Evolutionary conservation across 2,797 vertebrate species (phyloP).

Genomic region (Salmo trutta): DNA sequence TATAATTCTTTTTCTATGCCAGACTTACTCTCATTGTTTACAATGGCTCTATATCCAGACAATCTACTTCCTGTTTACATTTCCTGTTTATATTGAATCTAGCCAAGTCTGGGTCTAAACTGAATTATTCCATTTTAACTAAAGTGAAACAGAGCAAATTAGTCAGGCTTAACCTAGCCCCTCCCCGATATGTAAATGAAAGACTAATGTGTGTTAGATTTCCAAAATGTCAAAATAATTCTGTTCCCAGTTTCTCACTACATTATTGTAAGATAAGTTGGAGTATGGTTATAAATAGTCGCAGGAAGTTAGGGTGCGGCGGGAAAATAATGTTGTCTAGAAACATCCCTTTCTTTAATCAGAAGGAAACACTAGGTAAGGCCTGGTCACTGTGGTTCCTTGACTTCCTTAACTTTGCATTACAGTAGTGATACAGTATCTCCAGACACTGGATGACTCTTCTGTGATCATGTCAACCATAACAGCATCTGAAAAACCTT

Average conservation of each 20-base stretch:
- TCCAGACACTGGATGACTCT: background rate
- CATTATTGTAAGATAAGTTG: no score
- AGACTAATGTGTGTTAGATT: no score
- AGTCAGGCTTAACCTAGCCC: no score
- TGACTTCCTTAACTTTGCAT: background rate
- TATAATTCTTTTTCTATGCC: no score
- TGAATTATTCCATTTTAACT: no score
- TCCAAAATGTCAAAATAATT: background rate
- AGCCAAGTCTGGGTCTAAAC: no score
- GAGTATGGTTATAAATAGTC: background rate
- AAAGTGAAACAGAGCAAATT: no score
- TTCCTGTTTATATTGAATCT: background rate
- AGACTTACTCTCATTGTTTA: constrained; percentile 19
- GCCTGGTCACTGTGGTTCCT: background rate
- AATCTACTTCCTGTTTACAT: constrained; percentile 1
- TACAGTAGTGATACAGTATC: background rate
- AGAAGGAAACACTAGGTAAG: constrained; percentile 12
- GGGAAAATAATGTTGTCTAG: constrained; percentile 33
- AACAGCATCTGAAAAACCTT: background rate
- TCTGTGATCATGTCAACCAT: background rate
- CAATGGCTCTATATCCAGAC: constrained; percentile 5
- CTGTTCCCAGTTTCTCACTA: no score
- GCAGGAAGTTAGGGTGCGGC: constrained; percentile 41
- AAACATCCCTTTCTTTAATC: constrained; percentile 37
- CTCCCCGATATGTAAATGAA: no score